phyloP scores from a whole-genome alignment of 2,888 invertebrate species.

The Elysia crispata region DNA sequence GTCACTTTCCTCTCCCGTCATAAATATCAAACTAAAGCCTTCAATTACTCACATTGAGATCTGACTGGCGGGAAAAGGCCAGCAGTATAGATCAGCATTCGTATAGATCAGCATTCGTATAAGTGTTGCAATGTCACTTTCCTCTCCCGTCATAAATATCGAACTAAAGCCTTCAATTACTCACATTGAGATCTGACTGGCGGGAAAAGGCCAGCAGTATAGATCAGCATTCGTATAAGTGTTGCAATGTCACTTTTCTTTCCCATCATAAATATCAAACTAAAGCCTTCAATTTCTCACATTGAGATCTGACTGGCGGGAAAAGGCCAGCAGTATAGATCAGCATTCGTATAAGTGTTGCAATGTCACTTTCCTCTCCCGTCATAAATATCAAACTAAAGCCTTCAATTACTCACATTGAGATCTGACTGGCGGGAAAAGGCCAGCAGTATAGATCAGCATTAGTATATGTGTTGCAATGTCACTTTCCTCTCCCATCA shows the following conservation, averaged over 20 bases:
- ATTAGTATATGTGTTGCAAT: conserved; percentile 80
- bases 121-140: too few relatives aligned
- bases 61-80: conserved; percentile 70
- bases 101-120: too few relatives aligned
- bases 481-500: too few relatives aligned
- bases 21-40: neutral
- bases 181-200: conserved; percentile 71
- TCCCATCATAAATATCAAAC: neutral
- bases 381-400: neutral
- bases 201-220: conserved; percentile 74
- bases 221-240: too few relatives aligned
- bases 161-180: conserved; percentile 12
- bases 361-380: too few relatives aligned
- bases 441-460: conserved; percentile 75
- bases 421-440: conserved; percentile 72
- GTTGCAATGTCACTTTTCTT: too few relatives aligned
- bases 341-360: too few relatives aligned
- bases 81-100: conserved; percentile 76
- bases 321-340: conserved; percentile 74
- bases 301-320: conserved; percentile 70
- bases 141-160: too few relatives aligned
- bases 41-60: conserved; percentile 67
- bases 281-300: conserved; percentile 56
- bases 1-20: too few relatives aligned
- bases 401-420: conserved; percentile 61